Percentiles rank a stretch among this genome's conserved stretches.
phyloP scores from a whole-genome alignment of 2,797 vertebrate genomes.

The Lepus townsendii region DNA sequence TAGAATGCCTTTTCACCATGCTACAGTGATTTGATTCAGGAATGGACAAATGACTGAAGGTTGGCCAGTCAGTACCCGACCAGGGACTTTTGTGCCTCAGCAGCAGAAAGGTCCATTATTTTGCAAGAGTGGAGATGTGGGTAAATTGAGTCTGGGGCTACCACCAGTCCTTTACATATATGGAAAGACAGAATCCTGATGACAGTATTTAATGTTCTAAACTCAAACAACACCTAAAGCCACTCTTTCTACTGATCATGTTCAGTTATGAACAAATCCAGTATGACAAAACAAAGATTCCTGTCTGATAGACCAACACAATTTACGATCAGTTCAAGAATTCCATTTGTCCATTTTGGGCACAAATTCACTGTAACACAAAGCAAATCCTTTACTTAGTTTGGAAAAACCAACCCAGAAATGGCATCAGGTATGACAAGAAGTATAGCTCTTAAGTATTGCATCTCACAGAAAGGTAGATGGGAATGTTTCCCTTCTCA shows the following conservation, averaged over 20 bases:
- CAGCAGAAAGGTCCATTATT: neutral
- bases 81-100: neutral
- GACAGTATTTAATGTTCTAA: neutral
- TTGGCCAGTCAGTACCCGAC: neutral
- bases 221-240: neutral
- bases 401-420: neutral
- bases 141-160: neutral
- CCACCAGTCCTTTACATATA: neutral
- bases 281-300: neutral
- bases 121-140: neutral
- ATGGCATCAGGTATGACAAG: neutral
- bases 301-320: neutral
- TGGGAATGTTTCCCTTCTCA: neutral
- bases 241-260: neutral
- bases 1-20: neutral
- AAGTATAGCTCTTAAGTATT: neutral
- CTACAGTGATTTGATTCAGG: neutral
- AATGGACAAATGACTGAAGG: neutral
- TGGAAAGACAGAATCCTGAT: neutral
- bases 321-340: neutral
- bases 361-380: neutral
- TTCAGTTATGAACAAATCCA: neutral
- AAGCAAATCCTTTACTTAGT: neutral
- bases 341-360: neutral
- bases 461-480: neutral